These are phyloP conservation scores for Hoplostethus atlanticus DNA, from an alignment of 2,797 vertebrate genomes.

Conservation along the genomic window DNA sequence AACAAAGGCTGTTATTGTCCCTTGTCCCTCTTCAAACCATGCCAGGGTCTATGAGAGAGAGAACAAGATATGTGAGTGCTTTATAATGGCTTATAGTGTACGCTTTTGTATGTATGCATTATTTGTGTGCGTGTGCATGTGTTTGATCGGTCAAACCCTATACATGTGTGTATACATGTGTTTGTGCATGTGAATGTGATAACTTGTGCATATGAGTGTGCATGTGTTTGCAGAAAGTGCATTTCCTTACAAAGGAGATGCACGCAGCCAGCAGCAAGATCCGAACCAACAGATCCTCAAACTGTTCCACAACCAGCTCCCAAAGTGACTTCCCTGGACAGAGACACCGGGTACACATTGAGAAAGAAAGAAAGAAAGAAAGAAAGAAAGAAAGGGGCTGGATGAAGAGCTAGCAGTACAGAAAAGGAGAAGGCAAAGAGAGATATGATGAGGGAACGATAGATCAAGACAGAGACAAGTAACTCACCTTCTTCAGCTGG, in stretches of 20 bases:
- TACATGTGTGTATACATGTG: not conserved
- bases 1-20: conserved; percentile 87
- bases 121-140: not conserved
- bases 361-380: conserved; percentile 7
- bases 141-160: no score
- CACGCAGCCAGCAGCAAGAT: conserved; percentile 87
- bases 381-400: conserved; percentile 6
- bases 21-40: conserved; percentile 88
- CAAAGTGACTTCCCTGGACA: conserved; percentile 86
- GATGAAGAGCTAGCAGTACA: not conserved
- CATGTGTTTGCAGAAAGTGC: conserved; percentile 3
- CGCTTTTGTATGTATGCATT: not conserved
- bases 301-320: conserved; percentile 86
- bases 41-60: conserved; percentile 79
- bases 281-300: conserved; percentile 87
- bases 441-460: not conserved
- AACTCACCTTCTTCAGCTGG: conserved; percentile 86
- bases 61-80: not conserved
- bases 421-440: not conserved
- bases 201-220: not conserved
- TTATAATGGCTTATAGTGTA: not conserved
- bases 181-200: not conserved
- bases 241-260: conserved; percentile 86
- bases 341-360: conserved; percentile 11
- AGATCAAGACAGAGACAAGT: not conserved